phyloP scores from a whole-genome alignment of 2,113 vertebrate species.

The Dolichallabes microphthalmus region DNA sequence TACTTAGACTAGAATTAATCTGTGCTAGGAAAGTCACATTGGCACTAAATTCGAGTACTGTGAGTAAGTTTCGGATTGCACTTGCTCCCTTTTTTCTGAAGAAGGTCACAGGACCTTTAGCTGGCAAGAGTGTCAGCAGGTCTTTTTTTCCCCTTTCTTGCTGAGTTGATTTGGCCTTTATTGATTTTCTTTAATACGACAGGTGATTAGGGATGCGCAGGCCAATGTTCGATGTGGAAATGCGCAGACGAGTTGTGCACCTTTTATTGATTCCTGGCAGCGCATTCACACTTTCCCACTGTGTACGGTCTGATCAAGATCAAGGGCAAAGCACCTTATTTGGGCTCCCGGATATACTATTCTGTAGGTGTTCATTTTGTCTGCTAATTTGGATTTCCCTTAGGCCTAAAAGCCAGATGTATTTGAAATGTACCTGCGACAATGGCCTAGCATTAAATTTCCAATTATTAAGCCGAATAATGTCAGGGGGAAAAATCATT shows the following conservation, averaged over 20 bases:
- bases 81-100: not conserved
- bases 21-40: conserved; percentile 38
- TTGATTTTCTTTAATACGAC: conserved; percentile 52
- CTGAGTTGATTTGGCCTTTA: conserved; percentile 23
- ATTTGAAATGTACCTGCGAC: not conserved
- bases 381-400: not conserved
- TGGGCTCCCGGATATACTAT: not conserved
- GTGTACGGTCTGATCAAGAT: not conserved
- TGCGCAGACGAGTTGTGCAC: conserved; percentile 8
- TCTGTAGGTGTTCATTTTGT: not conserved
- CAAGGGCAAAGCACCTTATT: not conserved
- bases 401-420: not conserved
- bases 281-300: not conserved
- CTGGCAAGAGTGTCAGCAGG: not conserved
- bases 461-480: not conserved
- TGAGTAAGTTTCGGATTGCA: conserved; percentile 20
- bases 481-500: not conserved
- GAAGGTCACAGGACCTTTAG: not conserved
- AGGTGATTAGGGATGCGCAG: conserved; percentile 40
- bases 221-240: conserved; percentile 23
- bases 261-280: conserved; percentile 33
- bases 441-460: not conserved
- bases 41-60: conserved; percentile 36
- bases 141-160: conserved; percentile 27
- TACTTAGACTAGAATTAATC: conserved; percentile 52